Base-by-base conservation (phyloP, 1,140 invertebrate species). In the Rhynchophorus ferrugineus region DNA sequence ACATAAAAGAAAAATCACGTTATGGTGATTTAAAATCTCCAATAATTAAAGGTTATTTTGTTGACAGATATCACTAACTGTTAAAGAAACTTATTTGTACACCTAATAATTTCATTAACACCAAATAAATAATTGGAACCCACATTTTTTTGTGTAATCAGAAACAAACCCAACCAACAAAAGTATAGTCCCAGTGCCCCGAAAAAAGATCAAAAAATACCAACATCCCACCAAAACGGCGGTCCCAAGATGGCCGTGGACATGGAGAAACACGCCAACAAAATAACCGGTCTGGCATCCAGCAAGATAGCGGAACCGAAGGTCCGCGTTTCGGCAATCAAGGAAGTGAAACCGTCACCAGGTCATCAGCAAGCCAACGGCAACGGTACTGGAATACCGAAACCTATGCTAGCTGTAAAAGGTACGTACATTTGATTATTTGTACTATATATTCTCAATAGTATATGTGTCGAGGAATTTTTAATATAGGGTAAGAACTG, bases 371-470 rank as follows among this genome's bases (percentile, higher is more conserved):
- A 39, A 44, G 42, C 39, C 5, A 56, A 38, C 29, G 49, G 50
- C 2, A 44, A 42, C 33, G 73, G 76, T 3, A 89, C 85, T 6
- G 85, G 85, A 11, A 87, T 93, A 62, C 89, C 90, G 1, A 93
- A 93, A 71, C 90, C 89, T 3, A 91, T 87, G 13, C 87, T 89
- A 9, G 84, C 89, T 49, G 87, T 94, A 2, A 93, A 92, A 76
- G 89, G 89, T 57, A 90, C 85, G 79, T 33, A 87, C n/a, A n/a
- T n/a, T n/a, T n/a, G n/a, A n/a, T n/a, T n/a, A n/a, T n/a, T n/a
- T n/a, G n/a, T n/a, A n/a, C n/a, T n/a, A n/a, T n/a, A n/a, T n/a
- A n/a, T n/a, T n/a, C n/a, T n/a, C n/a, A n/a, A n/a, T n/a, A n/a
- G n/a, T n/a, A n/a, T n/a, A n/a, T n/a, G n/a, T n/a, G n/a, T n/a